Evolutionary conservation across 2,797 vertebrate species (phyloP), one percentile per base, ranked within the genome.

Genomic region (Argyrosomus regius): DNA sequence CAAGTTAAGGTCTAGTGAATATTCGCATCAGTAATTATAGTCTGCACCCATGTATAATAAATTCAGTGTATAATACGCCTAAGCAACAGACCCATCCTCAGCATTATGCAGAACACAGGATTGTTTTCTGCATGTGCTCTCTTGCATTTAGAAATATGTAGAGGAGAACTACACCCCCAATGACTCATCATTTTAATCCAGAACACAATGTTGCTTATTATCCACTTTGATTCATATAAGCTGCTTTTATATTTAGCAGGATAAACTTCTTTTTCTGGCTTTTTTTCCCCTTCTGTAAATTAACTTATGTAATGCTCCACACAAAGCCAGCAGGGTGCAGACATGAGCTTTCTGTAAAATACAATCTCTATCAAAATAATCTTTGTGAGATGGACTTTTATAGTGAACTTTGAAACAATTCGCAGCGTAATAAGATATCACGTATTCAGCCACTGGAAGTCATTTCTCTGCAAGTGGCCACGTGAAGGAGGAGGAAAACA

Each of bases 271-370:
- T 49, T 70, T 64, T 53, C 3, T 60, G 2, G 50, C 3, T 49
- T 3, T 35, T 57, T 18, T n/a, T 20, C 35, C n/a, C 59, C 18
- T 43, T 49, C 24, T 41, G 48, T 53, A 68, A 78, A 75, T 66
- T 20, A 64, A 77, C 28, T 76, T 77, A 62, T 79, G 80, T 46
- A 84, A 67, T 79, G 81, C 88, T 89, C 87, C 80, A 73, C 81
- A 80, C 64, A 83, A 89, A 93, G 92, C 96, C 96, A 96, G 95
- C 93, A 95, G 96, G 95, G 96, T 93, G 97, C 96, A 97, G 96
- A 89, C 95, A 95, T 91, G 96, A 96, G 96, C 96, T 96, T 95
- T 84, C 66, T 80, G 60, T 68, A 86, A 53, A 89, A 89, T 60
- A 26, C 13, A 74, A 87, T 82, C 75, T 74, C 82, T 11, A 63